Base-by-base conservation (phyloP, 2,797 vertebrate species). In the Hypotaenidia okinawae region DNA sequence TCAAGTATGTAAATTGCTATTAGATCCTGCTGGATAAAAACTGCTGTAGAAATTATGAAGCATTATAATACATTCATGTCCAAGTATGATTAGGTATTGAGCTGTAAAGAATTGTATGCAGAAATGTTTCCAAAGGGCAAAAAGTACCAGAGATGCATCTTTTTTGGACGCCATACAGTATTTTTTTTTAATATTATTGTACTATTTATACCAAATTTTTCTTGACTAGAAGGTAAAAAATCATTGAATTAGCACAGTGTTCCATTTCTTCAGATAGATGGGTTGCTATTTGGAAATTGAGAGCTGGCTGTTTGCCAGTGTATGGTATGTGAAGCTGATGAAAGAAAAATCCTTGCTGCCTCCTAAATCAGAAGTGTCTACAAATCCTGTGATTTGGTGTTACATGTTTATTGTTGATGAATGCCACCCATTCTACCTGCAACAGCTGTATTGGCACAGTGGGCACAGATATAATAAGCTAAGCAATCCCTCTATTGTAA, bases 1-100 rank as follows among this genome's bases (percentile, higher is more conserved):
- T 78, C 43, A 52, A 73, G 22, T 76, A 78, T 68, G n/a, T 79
- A 91, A 93, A 92, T 87, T 69, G 62, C n/a, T 84, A n/a, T 76
- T 47, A 66, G 51, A 78, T 66, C 32, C 51, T 92, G 80, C 51
- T 90, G 54, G 32, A 73, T 92, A 67, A 81, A 92, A 77, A 57
- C 69, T 81, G 55, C 74, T 68, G 32, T 69, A 76, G 86, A 87
- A 84, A 89, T 68, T 77, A 35, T n/a, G 80, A 80, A 87, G n/a
- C 16, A 33, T 81, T 62, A 18, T 52, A 79, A 69, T 58, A 58
- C 41, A 13, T 86, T 90, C 47, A 76, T 84, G 47, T 73, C 33
- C 61, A 41, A 78, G 30, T 79, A 69, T 59, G 79, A 62, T 86
- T 88, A 79, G 37, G n/a, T 73, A 84, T 78, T 84, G 58, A 93